Evolutionary conservation across 2,797 vertebrate genomes (phyloP).

Genomic region (Falco peregrinus): DNA sequence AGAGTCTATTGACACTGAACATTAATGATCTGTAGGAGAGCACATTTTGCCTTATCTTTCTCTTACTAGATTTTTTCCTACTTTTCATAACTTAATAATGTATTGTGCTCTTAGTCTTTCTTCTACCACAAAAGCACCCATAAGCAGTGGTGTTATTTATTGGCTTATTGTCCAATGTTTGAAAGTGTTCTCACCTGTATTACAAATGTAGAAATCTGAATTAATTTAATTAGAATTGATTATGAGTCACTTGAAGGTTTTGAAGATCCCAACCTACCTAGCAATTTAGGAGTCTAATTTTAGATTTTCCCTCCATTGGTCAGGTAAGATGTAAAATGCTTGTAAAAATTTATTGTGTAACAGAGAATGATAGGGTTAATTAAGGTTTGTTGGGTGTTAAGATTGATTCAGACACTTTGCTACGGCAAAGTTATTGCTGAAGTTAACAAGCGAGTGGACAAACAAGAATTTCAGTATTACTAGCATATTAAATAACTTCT

Average conservation of each 20-base stretch:
- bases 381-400: neutral
- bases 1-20: neutral
- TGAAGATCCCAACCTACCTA: neutral
- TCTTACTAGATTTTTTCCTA: neutral
- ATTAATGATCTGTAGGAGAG: neutral
- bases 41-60: neutral
- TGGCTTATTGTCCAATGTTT: neutral
- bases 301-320: neutral
- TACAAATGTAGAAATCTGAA: slow-evolving; percentile 7
- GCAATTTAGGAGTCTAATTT: slow-evolving; percentile 21
- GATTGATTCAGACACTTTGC: neutral
- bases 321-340: neutral
- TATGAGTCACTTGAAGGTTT: slow-evolving; percentile 25
- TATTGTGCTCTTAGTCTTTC: neutral
- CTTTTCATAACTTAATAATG: neutral
- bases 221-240: slow-evolving; percentile 39
- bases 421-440: neutral
- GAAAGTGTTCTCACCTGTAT: neutral
- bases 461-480: neutral
- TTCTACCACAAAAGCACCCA: neutral
- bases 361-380: neutral
- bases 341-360: neutral
- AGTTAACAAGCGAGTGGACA: neutral
- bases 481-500: neutral
- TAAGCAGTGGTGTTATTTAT: neutral